These are phyloP conservation scores for Tholera decimalis DNA, from an alignment of 2,888 invertebrate genomes.

Conservation along the genomic window DNA sequence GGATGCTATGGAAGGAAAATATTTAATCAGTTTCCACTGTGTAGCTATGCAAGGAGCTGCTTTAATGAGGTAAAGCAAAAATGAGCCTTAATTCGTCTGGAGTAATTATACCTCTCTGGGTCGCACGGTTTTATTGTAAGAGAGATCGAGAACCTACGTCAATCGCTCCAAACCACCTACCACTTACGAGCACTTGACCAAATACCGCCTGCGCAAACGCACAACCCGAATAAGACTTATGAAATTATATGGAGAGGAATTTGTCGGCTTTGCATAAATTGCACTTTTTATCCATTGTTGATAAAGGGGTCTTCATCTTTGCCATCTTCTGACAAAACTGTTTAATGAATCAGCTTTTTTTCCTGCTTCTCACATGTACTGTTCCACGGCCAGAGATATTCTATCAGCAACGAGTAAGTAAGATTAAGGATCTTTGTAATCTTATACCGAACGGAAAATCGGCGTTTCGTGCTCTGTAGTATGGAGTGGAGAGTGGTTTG, in stretches of 20 bases:
- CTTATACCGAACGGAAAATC: neutral
- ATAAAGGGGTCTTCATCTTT: neutral
- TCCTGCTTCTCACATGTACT: neutral
- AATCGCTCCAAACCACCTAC: slow-evolving; percentile 7
- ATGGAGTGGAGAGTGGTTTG: neutral
- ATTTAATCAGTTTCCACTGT: neutral
- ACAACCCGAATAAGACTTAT: neutral
- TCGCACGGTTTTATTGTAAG: slow-evolving; percentile 12
- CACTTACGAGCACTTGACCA: neutral
- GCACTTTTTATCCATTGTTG: neutral
- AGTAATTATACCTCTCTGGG: slow-evolving; percentile 1
- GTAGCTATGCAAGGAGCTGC: neutral
- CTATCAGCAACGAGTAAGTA: neutral
- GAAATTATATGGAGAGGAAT: neutral
- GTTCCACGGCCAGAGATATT: neutral
- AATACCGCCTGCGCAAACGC: neutral
- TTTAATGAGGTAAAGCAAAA: slow-evolving; percentile 7
- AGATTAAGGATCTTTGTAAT: slow-evolving; percentile 1
- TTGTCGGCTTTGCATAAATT: neutral
- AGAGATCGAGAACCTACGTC: slow-evolving; percentile 7
- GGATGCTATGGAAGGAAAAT: neutral
- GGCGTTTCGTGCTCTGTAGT: neutral
- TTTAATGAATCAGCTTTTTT: too few species aligned
- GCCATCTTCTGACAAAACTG: neutral
- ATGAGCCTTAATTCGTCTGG: neutral